Conservation (phyloP, 2,888 invertebrate genomes). For the Ceraclea dissimilis region DNA sequence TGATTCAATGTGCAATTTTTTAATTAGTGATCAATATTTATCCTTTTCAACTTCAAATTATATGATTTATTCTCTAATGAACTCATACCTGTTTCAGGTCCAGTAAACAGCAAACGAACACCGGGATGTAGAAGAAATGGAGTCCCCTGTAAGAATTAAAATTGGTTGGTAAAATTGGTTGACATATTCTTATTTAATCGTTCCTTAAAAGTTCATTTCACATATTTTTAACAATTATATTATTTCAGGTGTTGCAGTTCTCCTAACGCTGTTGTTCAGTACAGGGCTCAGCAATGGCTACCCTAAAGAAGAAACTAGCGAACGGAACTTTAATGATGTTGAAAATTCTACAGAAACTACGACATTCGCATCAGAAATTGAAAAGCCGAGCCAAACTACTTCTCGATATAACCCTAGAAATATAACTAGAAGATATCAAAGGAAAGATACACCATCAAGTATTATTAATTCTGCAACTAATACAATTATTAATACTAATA, state of each 20-base stretch:
- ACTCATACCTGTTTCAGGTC: too few relatives aligned
- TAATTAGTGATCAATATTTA: too few relatives aligned
- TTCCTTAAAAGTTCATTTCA: too few relatives aligned
- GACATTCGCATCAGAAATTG: constrained; percentile 5
- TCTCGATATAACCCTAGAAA: constrained; percentile 11
- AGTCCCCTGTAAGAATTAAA: constrained; percentile 51
- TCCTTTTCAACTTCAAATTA: too few relatives aligned
- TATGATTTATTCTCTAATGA: too few relatives aligned
- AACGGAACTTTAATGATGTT: too few relatives aligned
- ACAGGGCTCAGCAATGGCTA: constrained; percentile 10
- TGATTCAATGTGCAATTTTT: too few relatives aligned
- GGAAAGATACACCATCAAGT: too few relatives aligned
- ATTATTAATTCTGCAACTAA: constrained; percentile 8
- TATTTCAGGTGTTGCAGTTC: constrained; percentile 12
- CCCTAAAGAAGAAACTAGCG: constrained; percentile 5
- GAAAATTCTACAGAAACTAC: not conserved
- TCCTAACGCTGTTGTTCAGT: constrained; percentile 9
- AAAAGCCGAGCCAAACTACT: not conserved
- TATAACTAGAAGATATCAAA: constrained; percentile 14
- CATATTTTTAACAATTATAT: too few relatives aligned
- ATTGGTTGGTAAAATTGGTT: constrained; percentile 33
- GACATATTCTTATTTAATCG: too few relatives aligned
- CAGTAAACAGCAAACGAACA: not conserved
- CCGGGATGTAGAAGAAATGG: constrained; percentile 33
- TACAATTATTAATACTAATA: constrained; percentile 2